These are phyloP conservation scores for Andrena cerasifolii DNA, from an alignment of 1,140 invertebrate species.

Conservation along the genomic window DNA sequence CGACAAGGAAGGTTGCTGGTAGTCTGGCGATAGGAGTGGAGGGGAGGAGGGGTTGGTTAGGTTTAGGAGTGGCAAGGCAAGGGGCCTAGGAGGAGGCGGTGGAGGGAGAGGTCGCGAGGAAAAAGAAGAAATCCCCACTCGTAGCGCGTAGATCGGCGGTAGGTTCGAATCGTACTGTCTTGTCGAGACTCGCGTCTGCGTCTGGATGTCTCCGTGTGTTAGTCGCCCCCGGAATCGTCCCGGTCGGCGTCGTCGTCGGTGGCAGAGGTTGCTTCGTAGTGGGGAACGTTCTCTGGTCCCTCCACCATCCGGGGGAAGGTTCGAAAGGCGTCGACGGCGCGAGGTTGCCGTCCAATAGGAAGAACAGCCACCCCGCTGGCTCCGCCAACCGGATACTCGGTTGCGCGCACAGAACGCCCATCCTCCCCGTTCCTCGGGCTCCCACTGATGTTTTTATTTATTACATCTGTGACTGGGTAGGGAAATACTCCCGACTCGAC, in stretches of 20 bases:
- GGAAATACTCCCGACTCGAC: conserved; percentile 82
- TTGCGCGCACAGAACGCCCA: conserved; percentile 76
- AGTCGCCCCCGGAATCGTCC: conserved; percentile 66
- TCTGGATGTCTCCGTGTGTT: conserved; percentile 70
- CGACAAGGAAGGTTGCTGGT: conserved; percentile 50
- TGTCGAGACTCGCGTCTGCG: conserved; percentile 70
- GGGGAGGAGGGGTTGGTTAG: conserved; percentile 39
- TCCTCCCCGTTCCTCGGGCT: conserved; percentile 74
- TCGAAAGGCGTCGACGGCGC: conserved; percentile 68
- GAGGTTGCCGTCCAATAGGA: conserved; percentile 62
- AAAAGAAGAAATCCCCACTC: conserved; percentile 80
- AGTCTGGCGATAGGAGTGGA: conserved; percentile 26
- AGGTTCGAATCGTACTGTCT: conserved; percentile 78
- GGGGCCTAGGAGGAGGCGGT: not conserved
- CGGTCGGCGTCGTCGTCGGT: conserved; percentile 62
- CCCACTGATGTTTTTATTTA: conserved; percentile 86
- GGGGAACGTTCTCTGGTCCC: conserved; percentile 59
- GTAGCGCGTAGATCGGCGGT: conserved; percentile 58
- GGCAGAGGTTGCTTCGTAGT: conserved; percentile 60
- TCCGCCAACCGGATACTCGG: conserved; percentile 71
- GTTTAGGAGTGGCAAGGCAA: not conserved
- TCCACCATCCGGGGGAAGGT: conserved; percentile 64
- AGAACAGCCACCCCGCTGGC: conserved; percentile 59
- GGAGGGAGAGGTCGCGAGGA: conserved; percentile 76
- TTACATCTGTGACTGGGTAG: conserved; percentile 86